Evolutionary conservation across 2,113 vertebrate genomes (phyloP).

Genomic region (Morone saxatilis): DNA sequence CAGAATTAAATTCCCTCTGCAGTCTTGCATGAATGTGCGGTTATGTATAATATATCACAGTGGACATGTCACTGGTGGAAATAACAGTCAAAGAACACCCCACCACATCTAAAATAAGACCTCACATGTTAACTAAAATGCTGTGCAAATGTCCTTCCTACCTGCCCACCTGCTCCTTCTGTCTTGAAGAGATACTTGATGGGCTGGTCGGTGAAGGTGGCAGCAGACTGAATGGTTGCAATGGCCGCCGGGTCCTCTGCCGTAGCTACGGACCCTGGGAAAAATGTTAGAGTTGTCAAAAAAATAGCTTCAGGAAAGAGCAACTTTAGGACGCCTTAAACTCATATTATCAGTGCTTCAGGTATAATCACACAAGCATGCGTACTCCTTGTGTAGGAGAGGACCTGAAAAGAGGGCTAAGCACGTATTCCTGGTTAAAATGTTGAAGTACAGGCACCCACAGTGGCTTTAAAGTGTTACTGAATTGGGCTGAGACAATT

Average conservation of each 20-base stretch:
- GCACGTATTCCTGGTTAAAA: background rate
- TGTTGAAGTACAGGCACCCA: background rate
- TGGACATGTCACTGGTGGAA: background rate
- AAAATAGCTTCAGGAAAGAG: background rate
- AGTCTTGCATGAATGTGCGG: background rate
- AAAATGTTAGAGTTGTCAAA: background rate
- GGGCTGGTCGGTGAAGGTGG: slow-evolving; percentile 91
- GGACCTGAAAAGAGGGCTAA: too few species aligned
- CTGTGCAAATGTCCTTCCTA: slow-evolving; percentile 63
- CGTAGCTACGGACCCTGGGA: slow-evolving; percentile 90
- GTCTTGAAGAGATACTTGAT: slow-evolving; percentile 95
- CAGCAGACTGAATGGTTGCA: slow-evolving; percentile 92
- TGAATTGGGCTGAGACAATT: background rate
- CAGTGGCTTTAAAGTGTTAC: background rate
- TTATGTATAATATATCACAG: background rate
- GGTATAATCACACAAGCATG: background rate
- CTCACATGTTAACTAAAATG: background rate
- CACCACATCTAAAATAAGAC: background rate
- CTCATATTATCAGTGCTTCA: too few species aligned
- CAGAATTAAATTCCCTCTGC: background rate
- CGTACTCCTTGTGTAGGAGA: too few species aligned
- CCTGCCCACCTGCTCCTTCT: slow-evolving; percentile 93
- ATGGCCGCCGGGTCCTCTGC: slow-evolving; percentile 94
- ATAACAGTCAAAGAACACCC: background rate
- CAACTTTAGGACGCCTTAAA: background rate